phyloP scores from a whole-genome alignment of 2,113 vertebrate genomes.

The Solea solea region DNA sequence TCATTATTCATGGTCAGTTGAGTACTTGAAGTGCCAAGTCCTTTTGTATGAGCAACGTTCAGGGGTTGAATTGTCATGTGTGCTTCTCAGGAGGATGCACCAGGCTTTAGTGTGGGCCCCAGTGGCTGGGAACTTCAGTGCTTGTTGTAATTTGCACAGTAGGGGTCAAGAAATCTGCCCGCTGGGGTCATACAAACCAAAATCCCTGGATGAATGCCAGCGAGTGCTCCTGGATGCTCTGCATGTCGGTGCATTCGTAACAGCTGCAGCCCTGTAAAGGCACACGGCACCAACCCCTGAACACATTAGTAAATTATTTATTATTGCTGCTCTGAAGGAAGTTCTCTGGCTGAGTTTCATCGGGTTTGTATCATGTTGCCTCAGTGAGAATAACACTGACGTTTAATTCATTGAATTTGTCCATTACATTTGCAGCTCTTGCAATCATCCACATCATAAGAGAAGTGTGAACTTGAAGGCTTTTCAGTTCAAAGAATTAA shows the following conservation, averaged over 20 bases:
- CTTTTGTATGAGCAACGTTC: slow-evolving; percentile 42
- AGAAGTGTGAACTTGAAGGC: slow-evolving; percentile 2
- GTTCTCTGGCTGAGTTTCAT: neutral
- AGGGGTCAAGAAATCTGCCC: slow-evolving; percentile 44
- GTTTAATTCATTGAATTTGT: slow-evolving; percentile 2
- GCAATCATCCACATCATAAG: neutral
- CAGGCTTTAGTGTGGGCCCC: slow-evolving; percentile 23
- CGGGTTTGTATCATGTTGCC: slow-evolving; percentile 1
- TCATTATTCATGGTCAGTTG: slow-evolving; percentile 65
- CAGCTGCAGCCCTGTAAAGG: slow-evolving; percentile 41
- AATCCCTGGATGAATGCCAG: slow-evolving; percentile 37
- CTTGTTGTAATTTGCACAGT: slow-evolving; percentile 51
- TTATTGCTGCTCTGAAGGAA: slow-evolving; percentile 14
- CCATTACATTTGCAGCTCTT: neutral
- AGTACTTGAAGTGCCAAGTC: slow-evolving; percentile 48
- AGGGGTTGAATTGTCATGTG: slow-evolving; percentile 50
- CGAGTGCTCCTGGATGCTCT: slow-evolving; percentile 28
- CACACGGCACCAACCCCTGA: slow-evolving; percentile 22
- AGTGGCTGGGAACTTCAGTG: slow-evolving; percentile 51
- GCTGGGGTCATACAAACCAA: slow-evolving; percentile 31
- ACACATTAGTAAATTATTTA: slow-evolving; percentile 45
- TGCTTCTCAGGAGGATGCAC: slow-evolving; percentile 43
- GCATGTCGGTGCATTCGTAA: slow-evolving; percentile 42
- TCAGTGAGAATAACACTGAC: neutral
- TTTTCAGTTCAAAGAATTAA: neutral